These are phyloP conservation scores for Tetheella fluctuosa DNA, from an alignment of 2,888 invertebrate genomes.

Conservation along the genomic window DNA sequence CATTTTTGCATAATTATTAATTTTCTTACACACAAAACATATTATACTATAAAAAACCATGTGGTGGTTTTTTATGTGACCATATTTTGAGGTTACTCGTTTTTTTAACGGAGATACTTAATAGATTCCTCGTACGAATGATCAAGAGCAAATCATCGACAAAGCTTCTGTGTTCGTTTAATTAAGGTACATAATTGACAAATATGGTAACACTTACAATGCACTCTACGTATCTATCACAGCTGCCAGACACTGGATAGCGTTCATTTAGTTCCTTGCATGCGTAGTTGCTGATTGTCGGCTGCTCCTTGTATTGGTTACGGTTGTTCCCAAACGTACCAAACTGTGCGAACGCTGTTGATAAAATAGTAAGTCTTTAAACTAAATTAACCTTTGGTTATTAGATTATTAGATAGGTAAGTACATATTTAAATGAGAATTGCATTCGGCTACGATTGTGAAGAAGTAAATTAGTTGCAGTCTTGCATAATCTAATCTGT, in stretches of 20 bases:
- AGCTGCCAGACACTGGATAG: slow-evolving; percentile 87
- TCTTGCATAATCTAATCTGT: background rate
- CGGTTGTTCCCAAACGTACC: slow-evolving; percentile 28
- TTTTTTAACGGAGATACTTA: too few relatives aligned
- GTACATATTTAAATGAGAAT: background rate
- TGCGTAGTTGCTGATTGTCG: slow-evolving; percentile 35
- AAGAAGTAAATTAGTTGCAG: background rate
- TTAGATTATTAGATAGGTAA: background rate
- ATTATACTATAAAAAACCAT: too few relatives aligned
- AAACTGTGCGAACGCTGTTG: slow-evolving; percentile 52
- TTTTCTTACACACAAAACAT: too few relatives aligned
- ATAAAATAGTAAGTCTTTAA: slow-evolving; percentile 14
- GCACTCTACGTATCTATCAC: slow-evolving; percentile 90
- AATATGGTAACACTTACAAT: slow-evolving; percentile 62
- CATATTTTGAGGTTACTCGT: too few relatives aligned
- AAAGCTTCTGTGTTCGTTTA: too few relatives aligned
- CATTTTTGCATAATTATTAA: too few relatives aligned
- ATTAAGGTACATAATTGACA: background rate
- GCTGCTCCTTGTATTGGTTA: slow-evolving; percentile 39
- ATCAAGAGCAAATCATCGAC: too few relatives aligned
- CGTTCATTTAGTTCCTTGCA: slow-evolving; percentile 89
- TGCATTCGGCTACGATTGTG: background rate
- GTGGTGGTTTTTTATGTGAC: too few relatives aligned
- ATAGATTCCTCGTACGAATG: too few relatives aligned
- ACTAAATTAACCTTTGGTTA: background rate